phyloP scores from a whole-genome alignment of 2,113 vertebrate species.

The Malurus melanocephalus region DNA sequence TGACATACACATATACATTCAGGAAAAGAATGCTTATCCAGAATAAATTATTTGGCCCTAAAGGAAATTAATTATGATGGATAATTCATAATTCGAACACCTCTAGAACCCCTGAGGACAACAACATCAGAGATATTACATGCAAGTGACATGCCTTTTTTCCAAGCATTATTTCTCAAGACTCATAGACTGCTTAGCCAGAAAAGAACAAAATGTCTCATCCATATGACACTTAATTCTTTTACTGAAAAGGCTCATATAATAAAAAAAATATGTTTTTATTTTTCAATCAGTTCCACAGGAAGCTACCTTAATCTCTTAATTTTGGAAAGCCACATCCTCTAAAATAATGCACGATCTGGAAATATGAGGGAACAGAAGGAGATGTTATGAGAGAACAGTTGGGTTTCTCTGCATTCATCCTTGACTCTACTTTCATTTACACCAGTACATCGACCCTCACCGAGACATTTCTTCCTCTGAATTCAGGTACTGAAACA shows the following conservation, averaged over 20 bases:
- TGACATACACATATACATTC: background rate
- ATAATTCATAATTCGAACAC: slow-evolving; percentile 5
- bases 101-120: background rate
- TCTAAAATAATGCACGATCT: background rate
- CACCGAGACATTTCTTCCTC: background rate
- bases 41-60: background rate
- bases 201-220: background rate
- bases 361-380: background rate
- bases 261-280: background rate
- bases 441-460: background rate
- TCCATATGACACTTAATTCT: background rate
- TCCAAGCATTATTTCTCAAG: slow-evolving; percentile 2
- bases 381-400: background rate
- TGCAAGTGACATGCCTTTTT: background rate
- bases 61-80: background rate
- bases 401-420: background rate
- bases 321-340: background rate
- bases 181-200: background rate
- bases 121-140: background rate
- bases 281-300: background rate
- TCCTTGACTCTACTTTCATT: background rate
- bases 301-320: background rate
- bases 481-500: background rate
- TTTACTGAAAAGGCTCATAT: background rate
- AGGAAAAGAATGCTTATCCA: background rate